Base-by-base conservation (phyloP, 30 jellyfish, hydroid and myxozoan genomes). In the Cassiopea andromeda region DNA sequence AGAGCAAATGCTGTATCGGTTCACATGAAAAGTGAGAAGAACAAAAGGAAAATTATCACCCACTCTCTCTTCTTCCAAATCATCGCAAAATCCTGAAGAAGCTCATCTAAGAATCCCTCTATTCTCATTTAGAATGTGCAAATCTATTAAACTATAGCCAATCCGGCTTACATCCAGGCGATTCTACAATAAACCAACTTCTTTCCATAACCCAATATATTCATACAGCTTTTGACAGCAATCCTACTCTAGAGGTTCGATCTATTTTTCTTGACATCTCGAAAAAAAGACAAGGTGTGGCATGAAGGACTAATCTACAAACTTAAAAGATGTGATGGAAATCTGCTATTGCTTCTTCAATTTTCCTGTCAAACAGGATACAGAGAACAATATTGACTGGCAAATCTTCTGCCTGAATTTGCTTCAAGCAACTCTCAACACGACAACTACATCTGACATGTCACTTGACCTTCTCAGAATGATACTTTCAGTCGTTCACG, bases 251-350 rank as follows among this genome's bases (percentile, higher is more conserved):
- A 54, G 64, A 54, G 12, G 83, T 73, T 19, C 60, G 83, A 5
- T 46, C 60, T 46, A 61, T 19, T 17, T 73, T 18, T 19, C 83
- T 73, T 8, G 60, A 73, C 83, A 43, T 18, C 64, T 54, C 64
- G 64, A 73, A 46, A 43, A 27, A 7, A 16, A 12, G 83, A 73
- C 60, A 73, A 47, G 83, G 83, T 73, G 12, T 73, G 83, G 83
- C 83, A 73, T 73, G 83, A 73, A 6, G 83, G 83, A 6, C 83
- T 73, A 7, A 73, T 46, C 38, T 46, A 73, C 48, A 73, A 73
- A 17, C 7, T 73, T 19, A 38, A 17, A 18, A 43, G 83, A 18
- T 73, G 83, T 73, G 83, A 14, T 76, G 73, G 69, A 12, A 75
- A 76, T 17, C 27, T 76, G 2, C 69, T 76, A 2, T 17, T n/a